phyloP scores from a whole-genome alignment of 2,888 invertebrate genomes.

The Chrysodeixis includens region DNA sequence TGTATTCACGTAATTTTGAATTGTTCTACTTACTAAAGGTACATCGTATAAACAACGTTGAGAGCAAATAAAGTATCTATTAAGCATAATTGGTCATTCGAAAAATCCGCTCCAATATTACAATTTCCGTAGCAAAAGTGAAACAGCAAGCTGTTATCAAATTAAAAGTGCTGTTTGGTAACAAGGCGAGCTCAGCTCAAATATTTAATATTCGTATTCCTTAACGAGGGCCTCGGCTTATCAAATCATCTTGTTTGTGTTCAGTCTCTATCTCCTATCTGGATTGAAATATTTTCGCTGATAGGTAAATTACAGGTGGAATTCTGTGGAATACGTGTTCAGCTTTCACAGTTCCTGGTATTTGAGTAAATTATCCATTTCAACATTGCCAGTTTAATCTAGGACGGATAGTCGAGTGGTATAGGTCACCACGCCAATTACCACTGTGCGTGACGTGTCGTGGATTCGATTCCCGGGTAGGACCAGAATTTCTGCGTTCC shows the following conservation, averaged over 20 bases:
- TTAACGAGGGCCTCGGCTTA: slow-evolving; percentile 60
- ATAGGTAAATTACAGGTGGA: slow-evolving; percentile 25
- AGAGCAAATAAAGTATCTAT: too few relatives aligned
- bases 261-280: slow-evolving; percentile 34
- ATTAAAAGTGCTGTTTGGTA: slow-evolving; percentile 41
- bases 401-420: too few relatives aligned
- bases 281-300: slow-evolving; percentile 35
- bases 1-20: too few relatives aligned
- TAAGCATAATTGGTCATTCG: background rate
- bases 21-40: too few relatives aligned
- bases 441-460: too few relatives aligned
- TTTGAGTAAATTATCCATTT: too few relatives aligned
- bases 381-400: too few relatives aligned
- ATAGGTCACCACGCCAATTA: too few relatives aligned
- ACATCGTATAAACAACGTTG: too few relatives aligned
- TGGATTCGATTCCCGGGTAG: too few relatives aligned
- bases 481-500: too few relatives aligned
- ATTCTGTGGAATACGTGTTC: slow-evolving; percentile 10
- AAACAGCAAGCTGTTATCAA: slow-evolving; percentile 36
- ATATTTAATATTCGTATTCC: slow-evolving; percentile 65
- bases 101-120: background rate
- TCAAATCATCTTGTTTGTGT: slow-evolving; percentile 49
- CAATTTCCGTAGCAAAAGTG: slow-evolving; percentile 18
- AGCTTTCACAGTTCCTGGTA: too few relatives aligned
- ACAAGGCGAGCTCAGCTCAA: slow-evolving; percentile 52